Evolutionary conservation across 2,113 vertebrate species (phyloP).

Genomic region (Pseudonaja textilis): DNA sequence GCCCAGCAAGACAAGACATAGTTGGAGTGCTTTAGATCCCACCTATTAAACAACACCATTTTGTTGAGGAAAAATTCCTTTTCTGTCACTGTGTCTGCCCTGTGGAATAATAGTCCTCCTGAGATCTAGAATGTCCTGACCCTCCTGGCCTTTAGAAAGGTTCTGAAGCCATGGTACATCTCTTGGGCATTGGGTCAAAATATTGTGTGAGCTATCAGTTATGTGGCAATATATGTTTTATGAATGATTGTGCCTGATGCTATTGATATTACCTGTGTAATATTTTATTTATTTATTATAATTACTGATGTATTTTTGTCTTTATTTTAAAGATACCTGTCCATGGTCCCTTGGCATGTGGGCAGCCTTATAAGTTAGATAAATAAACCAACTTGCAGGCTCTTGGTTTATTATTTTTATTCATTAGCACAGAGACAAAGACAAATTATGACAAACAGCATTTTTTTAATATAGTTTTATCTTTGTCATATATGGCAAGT

Average conservation of each 20-base stretch:
- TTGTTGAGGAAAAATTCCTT: neutral
- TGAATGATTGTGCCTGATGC: neutral
- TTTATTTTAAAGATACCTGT: neutral
- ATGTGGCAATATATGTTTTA: neutral
- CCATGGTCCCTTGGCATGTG: neutral
- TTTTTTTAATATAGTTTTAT: neutral
- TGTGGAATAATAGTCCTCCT: neutral
- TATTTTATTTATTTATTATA: neutral
- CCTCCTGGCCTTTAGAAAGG: neutral
- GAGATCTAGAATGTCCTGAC: neutral
- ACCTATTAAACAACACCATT: neutral
- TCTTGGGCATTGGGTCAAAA: neutral
- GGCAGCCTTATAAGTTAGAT: neutral
- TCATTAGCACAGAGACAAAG: neutral
- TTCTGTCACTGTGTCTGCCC: neutral
- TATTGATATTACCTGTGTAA: neutral
- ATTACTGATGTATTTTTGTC: neutral
- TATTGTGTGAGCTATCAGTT: neutral
- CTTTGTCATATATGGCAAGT: constrained; percentile 28
- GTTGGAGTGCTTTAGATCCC: neutral
- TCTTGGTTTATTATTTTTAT: neutral
- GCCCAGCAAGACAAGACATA: neutral
- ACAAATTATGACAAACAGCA: constrained; percentile 6
- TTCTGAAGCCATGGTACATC: neutral
- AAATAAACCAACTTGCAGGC: neutral